A percentile compares a stretch with the other conserved stretches of the same genome.
phyloP scores from a whole-genome alignment of 2,113 vertebrate genomes.

The Indicator maculatus region DNA sequence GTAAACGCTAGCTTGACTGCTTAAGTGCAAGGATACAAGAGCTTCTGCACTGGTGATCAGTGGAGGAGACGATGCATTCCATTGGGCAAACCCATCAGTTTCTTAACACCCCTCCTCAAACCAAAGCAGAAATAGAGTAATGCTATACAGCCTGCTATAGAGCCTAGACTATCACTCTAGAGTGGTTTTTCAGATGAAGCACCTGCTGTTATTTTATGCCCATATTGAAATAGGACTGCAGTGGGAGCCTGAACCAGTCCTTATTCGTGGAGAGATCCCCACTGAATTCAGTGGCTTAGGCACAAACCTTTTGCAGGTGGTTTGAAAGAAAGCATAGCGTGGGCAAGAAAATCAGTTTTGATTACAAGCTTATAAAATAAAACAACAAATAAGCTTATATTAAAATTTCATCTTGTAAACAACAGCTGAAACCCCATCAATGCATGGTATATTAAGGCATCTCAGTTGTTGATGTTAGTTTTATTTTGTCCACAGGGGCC shows the following conservation, averaged over 20 bases:
- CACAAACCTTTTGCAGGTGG: slow-evolving; percentile 1
- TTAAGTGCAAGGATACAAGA: background rate
- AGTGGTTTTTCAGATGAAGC: slow-evolving; percentile 17
- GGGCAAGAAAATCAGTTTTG: background rate
- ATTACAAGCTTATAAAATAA: background rate
- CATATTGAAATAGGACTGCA: background rate
- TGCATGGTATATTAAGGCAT: background rate
- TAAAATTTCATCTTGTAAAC: background rate
- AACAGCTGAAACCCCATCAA: background rate
- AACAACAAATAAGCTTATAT: background rate
- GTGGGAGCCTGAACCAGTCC: background rate
- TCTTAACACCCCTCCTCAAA: background rate
- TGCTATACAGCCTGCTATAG: background rate
- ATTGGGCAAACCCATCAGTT: background rate
- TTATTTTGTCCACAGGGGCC: slow-evolving; percentile 82
- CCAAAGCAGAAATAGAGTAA: background rate
- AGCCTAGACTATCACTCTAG: background rate
- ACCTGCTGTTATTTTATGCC: slow-evolving; percentile 3
- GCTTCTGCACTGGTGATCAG: background rate
- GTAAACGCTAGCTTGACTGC: background rate
- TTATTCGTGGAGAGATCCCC: background rate
- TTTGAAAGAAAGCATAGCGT: background rate
- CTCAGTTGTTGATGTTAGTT: background rate
- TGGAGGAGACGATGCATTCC: background rate
- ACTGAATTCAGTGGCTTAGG: background rate